A percentile compares a stretch with the other conserved stretches of the same genome.
Conservation (phyloP, 1,140 invertebrate species). For the Bombyx mandarina region DNA sequence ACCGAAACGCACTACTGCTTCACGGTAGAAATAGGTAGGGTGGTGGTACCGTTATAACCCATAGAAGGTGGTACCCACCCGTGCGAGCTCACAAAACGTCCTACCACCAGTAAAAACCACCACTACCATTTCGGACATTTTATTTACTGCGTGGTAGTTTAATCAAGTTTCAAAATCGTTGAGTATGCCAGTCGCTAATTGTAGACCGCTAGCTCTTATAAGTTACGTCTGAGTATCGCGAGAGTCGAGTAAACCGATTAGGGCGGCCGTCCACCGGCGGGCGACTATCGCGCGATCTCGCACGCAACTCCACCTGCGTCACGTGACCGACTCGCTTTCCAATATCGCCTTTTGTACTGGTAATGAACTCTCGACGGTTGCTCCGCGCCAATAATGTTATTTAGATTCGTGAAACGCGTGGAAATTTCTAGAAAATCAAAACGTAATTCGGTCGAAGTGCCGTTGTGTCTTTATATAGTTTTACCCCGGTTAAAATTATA, state of each 20-base stretch:
- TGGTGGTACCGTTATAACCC: too few species aligned
- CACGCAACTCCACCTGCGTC: conserved; percentile 24
- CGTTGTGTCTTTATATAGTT: too few species aligned
- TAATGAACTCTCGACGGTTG: conserved; percentile 36
- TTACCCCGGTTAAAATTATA: too few species aligned
- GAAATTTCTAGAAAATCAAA: too few species aligned
- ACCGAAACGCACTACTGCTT: too few species aligned
- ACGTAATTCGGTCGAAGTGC: too few species aligned
- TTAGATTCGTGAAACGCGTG: too few species aligned
- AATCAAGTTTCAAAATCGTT: too few species aligned
- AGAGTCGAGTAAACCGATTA: conserved; percentile 49
- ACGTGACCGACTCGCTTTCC: conserved; percentile 19
- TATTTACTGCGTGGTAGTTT: background rate
- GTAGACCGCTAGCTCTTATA: conserved; percentile 7
- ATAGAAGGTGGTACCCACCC: too few species aligned
- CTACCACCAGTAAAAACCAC: background rate
- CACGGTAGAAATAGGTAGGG: too few species aligned
- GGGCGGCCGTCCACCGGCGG: conserved; percentile 24
- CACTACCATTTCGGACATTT: background rate
- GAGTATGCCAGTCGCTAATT: too few species aligned
- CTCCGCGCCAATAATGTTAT: background rate
- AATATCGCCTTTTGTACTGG: conserved; percentile 24
- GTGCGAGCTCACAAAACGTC: too few species aligned
- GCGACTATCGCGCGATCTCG: conserved; percentile 37
- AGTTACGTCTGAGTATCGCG: conserved; percentile 14